A percentile compares a stretch with the other conserved stretches of the same genome.
Conservation (phyloP, 2,888 invertebrate genomes). For the Poecilus cupreus region DNA sequence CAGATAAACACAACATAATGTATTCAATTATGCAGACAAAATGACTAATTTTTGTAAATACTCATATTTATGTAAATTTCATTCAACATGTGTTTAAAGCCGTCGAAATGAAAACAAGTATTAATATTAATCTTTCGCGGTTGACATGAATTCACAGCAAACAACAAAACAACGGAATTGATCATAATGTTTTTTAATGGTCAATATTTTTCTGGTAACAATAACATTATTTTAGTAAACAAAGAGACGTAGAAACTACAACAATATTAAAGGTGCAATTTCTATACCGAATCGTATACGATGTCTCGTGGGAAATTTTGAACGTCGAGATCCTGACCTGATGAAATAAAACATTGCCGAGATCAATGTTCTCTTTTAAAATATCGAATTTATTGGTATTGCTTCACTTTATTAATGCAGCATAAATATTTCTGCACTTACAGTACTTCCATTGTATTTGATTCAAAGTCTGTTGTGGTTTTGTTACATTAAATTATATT, state of each 20-base stretch:
- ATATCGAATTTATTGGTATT: slow-evolving; percentile 38
- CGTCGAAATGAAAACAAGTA: slow-evolving; percentile 7
- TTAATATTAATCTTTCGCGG: not conserved
- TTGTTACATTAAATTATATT: no score
- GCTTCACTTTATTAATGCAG: not conserved
- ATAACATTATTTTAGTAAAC: slow-evolving; percentile 9
- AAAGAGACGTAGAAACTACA: slow-evolving; percentile 14
- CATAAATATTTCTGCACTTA: no score
- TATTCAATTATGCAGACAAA: slow-evolving; percentile 21
- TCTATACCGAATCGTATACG: slow-evolving; percentile 33
- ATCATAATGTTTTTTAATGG: slow-evolving; percentile 20
- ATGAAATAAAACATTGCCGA: slow-evolving; percentile 31
- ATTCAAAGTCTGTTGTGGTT: no score
- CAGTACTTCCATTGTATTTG: no score
- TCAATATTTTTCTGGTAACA: slow-evolving; percentile 20
- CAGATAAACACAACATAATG: not conserved
- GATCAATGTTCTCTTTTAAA: slow-evolving; percentile 41
- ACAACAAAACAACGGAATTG: slow-evolving; percentile 3
- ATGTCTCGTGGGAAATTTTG: slow-evolving; percentile 39
- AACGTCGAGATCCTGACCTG: slow-evolving; percentile 24
- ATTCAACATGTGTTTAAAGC: not conserved
- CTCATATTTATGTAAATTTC: slow-evolving; percentile 14
- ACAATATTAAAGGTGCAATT: slow-evolving; percentile 36
- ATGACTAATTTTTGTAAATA: slow-evolving; percentile 13
- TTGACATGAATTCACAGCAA: not conserved